A percentile compares a stretch with the other conserved stretches of the same genome.
Conservation (phyloP, 1,140 invertebrate species). For the Euura lappo region DNA sequence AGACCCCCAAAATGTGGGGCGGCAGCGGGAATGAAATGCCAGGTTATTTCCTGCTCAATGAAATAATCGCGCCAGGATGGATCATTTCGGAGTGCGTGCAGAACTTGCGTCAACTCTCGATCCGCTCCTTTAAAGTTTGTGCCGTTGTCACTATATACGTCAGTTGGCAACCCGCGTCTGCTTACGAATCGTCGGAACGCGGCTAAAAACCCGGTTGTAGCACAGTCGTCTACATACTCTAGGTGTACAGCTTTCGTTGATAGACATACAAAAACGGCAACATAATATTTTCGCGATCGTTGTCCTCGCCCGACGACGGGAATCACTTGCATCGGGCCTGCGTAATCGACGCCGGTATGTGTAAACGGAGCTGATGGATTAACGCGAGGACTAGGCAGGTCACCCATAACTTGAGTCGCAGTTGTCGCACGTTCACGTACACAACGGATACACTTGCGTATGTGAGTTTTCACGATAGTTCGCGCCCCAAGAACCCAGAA, state of each 20-base stretch:
- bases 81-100: no score
- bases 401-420: neutral
- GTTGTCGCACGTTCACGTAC: neutral
- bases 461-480: neutral
- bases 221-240: slow-evolving; percentile 31
- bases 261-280: slow-evolving; percentile 31
- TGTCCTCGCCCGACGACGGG: neutral
- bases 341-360: slow-evolving; percentile 24
- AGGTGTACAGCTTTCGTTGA: slow-evolving; percentile 30
- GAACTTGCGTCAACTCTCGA: neutral
- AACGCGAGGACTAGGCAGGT: slow-evolving; percentile 22
- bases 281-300: slow-evolving; percentile 21
- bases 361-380: slow-evolving; percentile 20
- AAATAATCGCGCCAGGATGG: neutral
- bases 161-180: slow-evolving; percentile 18
- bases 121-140: slow-evolving; percentile 29
- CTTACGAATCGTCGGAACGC: slow-evolving; percentile 31
- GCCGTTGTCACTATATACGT: slow-evolving; percentile 39
- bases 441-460: neutral
- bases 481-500: neutral
- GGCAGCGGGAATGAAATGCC: slow-evolving; percentile 44
- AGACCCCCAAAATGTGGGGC: slow-evolving; percentile 37
- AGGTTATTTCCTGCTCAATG: slow-evolving; percentile 22
- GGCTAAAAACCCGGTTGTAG: slow-evolving; percentile 26
- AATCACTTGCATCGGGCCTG: slow-evolving; percentile 19